Conservation (phyloP, 2,113 vertebrate genomes). For the Alouatta palliata region DNA sequence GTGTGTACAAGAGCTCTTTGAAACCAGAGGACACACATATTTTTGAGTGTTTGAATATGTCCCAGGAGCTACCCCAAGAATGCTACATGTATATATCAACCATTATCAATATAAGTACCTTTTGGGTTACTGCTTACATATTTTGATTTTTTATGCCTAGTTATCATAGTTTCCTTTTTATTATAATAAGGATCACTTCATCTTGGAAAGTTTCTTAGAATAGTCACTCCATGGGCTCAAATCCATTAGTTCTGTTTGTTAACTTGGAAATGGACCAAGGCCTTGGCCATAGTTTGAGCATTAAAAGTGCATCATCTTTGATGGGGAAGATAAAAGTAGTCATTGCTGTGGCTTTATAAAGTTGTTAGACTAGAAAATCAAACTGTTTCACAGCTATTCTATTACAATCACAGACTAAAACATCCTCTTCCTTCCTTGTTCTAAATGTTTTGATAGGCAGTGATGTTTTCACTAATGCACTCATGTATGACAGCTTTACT, state of each 20-base stretch:
- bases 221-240: background rate
- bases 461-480: background rate
- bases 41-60: background rate
- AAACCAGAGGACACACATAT: background rate
- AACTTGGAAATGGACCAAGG: background rate
- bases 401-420: background rate
- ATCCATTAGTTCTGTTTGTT: background rate
- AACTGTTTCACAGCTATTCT: background rate
- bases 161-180: conserved; percentile 14
- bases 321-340: background rate
- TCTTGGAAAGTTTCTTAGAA: background rate
- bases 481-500: background rate
- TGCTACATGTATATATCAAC: background rate
- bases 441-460: background rate
- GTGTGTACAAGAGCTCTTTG: background rate
- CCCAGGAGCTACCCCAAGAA: background rate
- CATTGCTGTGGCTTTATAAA: background rate
- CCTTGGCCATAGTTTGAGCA: background rate
- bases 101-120: background rate
- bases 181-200: background rate
- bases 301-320: background rate
- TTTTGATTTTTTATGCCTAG: background rate
- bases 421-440: background rate
- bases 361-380: background rate
- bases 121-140: background rate